These are phyloP conservation scores for Berghia stephanieae DNA, from an alignment of 1,140 invertebrate genomes.

Conservation along the genomic window DNA sequence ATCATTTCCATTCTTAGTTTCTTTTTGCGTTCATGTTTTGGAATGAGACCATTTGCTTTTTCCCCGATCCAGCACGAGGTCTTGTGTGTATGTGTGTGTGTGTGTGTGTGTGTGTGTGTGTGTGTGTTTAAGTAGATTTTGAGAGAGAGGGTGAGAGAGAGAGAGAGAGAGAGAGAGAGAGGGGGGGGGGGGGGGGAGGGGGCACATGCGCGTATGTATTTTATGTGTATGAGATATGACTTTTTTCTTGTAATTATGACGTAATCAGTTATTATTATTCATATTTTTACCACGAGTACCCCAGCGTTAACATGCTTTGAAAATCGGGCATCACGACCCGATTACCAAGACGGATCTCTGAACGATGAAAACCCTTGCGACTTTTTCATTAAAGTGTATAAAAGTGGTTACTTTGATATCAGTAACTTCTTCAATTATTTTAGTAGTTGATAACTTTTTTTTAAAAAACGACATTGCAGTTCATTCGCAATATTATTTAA, in stretches of 20 bases:
- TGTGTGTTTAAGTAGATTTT: not conserved
- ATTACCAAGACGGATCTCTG: no score
- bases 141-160: not conserved
- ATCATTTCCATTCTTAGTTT: no score
- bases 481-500: no score
- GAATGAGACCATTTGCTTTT: no score
- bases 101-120: slow-evolving; percentile 29
- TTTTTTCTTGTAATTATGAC: not conserved
- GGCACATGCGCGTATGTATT: not conserved
- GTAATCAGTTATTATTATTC: not conserved
- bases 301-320: not conserved
- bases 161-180: not conserved
- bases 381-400: no score
- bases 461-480: no score
- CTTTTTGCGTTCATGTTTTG: no score
- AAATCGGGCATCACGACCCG: not conserved
- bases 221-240: not conserved
- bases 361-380: no score
- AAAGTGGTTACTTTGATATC: not conserved
- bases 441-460: no score
- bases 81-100: slow-evolving; percentile 8
- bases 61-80: no score
- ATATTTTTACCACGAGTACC: not conserved
- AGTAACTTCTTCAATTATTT: no score
- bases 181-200: not conserved